phyloP scores from a whole-genome alignment of 2,888 invertebrate species.

The Tenthredo notha region DNA sequence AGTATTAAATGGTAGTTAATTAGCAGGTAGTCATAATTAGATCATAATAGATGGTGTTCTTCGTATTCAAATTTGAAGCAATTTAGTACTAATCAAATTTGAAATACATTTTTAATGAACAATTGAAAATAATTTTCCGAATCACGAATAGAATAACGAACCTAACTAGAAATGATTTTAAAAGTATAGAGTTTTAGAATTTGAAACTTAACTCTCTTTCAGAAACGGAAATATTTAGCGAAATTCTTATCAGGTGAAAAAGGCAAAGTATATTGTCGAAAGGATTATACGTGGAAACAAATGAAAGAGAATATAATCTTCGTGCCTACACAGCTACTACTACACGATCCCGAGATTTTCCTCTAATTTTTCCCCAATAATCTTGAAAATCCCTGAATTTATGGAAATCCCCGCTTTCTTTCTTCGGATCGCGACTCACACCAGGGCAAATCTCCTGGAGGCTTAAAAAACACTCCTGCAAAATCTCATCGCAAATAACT shows the following conservation, averaged over 20 bases:
- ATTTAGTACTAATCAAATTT: neutral
- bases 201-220: neutral
- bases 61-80: neutral
- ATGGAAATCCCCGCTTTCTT: constrained; percentile 50
- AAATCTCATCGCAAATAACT: constrained; percentile 52
- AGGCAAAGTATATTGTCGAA: neutral
- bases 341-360: neutral
- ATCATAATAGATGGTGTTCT: neutral
- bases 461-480: constrained; percentile 45
- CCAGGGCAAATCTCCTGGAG: neutral
- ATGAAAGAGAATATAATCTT: neutral
- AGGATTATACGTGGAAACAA: neutral
- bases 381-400: constrained; percentile 25
- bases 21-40: constrained; percentile 2
- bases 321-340: constrained; percentile 5
- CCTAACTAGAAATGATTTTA: neutral
- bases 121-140: neutral
- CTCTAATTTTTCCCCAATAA: constrained; percentile 27
- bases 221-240: neutral
- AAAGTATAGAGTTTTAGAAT: neutral
- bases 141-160: neutral
- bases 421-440: constrained; percentile 43
- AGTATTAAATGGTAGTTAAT: constrained; percentile 1
- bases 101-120: neutral
- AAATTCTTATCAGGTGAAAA: neutral